Evolutionary conservation across 2,113 vertebrate species (phyloP), one percentile per base, ranked within the genome.

Genomic region (Leucopsar rothschildi): DNA sequence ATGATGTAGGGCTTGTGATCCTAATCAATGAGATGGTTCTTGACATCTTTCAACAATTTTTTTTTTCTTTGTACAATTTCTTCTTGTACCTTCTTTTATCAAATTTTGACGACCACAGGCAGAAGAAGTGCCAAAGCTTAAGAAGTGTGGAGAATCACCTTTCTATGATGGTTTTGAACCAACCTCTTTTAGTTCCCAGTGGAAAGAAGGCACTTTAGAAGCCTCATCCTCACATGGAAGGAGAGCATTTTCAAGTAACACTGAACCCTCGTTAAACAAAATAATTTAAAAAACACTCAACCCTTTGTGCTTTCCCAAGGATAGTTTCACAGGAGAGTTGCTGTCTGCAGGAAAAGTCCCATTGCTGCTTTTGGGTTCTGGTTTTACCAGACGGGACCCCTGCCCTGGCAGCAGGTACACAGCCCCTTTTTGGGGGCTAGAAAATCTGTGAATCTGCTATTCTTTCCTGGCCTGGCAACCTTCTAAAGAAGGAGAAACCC

Each of bases 391-490:
- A 6, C 1, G 2, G 22, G 52, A 53, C 25, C 12, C 19, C 19
- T 85, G 29, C n/a, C n/a, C 28, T 6, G 6, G 20, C 44, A 85
- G 44, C 18, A 76, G 31, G 17, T 19, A 40, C 0, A 1, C 3
- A 72, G 39, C 27, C 3, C 12, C 13, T 0, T 3, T 71, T 29
- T 15, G 9, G 1, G 15, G 10, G 8, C 3, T 0, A 81, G 50
- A 66, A 73, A 66, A 45, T 42, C 15, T 42, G 6, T 37, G 73
- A 69, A 59, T 45, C 15, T 70, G 24, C 40, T 57, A 60, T 45
- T 11, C 5, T 12, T 7, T 42, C 57, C n/a, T 79, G 14, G 14
- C 21, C 24, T 59, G n/a, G 23, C 0, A 4, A 39, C 6, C 28
- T 70, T 42, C 50, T 78, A 66, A 83, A 78, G 73, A 47, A 65